phyloP scores from a whole-genome alignment of 2,797 vertebrate species.

The Phrynocephalus guinanensis region DNA sequence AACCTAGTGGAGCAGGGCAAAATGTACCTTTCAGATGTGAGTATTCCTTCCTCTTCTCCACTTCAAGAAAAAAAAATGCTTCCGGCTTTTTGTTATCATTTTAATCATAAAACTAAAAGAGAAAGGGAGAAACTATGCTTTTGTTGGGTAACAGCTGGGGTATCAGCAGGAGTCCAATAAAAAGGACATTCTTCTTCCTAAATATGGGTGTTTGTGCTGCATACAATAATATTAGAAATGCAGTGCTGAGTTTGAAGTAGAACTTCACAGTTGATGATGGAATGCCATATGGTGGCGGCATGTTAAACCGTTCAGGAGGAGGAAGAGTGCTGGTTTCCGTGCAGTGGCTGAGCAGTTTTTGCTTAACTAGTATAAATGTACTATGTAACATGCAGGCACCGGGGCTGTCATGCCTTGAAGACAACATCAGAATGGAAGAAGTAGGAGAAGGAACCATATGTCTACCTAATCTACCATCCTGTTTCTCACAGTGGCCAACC shows the following conservation, averaged over 20 bases:
- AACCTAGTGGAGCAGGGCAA: conserved; percentile 89
- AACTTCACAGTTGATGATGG: conserved; percentile 68
- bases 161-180: conserved; percentile 73
- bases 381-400: conserved; percentile 20
- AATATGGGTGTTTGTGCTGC: conserved; percentile 66
- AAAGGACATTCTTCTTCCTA: conserved; percentile 72
- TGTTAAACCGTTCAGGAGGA: conserved; percentile 66
- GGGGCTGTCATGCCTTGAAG: conserved; percentile 44
- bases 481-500: not conserved
- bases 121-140: conserved; percentile 56
- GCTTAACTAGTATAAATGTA: conserved; percentile 63
- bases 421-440: conserved; percentile 7
- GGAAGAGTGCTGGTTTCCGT: conserved; percentile 51
- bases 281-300: conserved; percentile 66
- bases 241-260: conserved; percentile 69
- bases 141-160: conserved; percentile 69
- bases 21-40: conserved; percentile 81
- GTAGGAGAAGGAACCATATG: not conserved
- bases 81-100: conserved; percentile 77
- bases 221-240: conserved; percentile 63
- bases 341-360: conserved; percentile 28
- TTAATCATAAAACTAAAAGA: conserved; percentile 52
- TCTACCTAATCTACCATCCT: not conserved
- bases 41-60: conserved; percentile 46
- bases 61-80: conserved; percentile 74